Evolutionary conservation across 2,113 vertebrate species (phyloP), one percentile per base, ranked within the genome.

Genomic region (Pycnonotus jocosus): DNA sequence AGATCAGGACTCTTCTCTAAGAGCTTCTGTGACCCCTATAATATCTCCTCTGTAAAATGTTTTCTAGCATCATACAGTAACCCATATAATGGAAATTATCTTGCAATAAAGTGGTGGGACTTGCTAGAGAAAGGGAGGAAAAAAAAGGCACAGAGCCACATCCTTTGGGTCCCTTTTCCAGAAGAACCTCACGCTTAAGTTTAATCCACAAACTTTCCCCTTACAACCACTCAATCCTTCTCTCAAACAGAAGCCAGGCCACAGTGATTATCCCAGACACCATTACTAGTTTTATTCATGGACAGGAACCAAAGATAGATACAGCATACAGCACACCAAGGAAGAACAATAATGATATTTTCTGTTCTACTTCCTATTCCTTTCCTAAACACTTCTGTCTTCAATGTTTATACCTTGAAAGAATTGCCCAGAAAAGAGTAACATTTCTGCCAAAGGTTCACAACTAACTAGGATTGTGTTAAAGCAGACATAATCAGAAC

Each of bases 141-240:
- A 27, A 30, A 38, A 56, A 12, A 40, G 3, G 7, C 17, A 58
- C 5, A 37, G 15, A 71, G 30, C 10, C 9, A 58, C 6, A 69
- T 6, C 22, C 3, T 40, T 56, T 31, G 4, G 15, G 24, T 53
- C 9, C 7, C 19, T 86, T 72, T 77, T 65, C 38, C 60, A 74
- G 42, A 58, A 78, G 9, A 45, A 11, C 5, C 4, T 66, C 53
- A 27, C 45, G 9, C 11, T 72, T 21, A 27, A 53, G 10, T 45
- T 79, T 69, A 72, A 80, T 18, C 48, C 58, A 79, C 44, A 76
- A 53, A 42, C 45, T 81, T 58, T 42, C 45, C 18, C 64, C 31
- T 72, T 51, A 37, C 11, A 0, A 30, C 12, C 0, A 0, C 37
- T 72, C 40, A 50, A 2, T 70, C 37, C 23, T 82, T 77, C 53